Evolutionary conservation across 2,113 vertebrate genomes (phyloP), one percentile per base, ranked within the genome.

Genomic region (Periophthalmus modestus): DNA sequence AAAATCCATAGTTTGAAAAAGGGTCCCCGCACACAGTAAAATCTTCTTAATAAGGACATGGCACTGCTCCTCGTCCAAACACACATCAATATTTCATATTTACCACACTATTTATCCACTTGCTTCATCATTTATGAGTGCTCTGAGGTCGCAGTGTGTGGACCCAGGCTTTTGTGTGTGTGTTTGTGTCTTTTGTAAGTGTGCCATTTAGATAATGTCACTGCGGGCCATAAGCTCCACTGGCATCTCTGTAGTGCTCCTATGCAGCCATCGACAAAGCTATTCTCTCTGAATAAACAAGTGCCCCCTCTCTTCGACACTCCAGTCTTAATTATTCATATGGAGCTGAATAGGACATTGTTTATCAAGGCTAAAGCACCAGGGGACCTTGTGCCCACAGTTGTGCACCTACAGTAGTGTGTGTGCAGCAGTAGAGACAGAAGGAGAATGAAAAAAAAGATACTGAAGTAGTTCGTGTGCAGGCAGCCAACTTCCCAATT

Each of bases 121-220:
- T 81, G 70, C 68, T 90, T 71, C 69, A 88, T 91, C 78, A 90
- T 92, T 89, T 83, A 91, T 88, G 80, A 82, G 69, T 80, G 89
- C 77, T 83, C 88, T 80, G 67, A 48, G 62, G 84, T 73, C 28
- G 46, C 50, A 36, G 69, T 66, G 75, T n/a, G 2, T 68, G 57
- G 18, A 43, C 70, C 21, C 67, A 70, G 59, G 28, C 62, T 77
- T 77, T 74, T 47, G 76, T 55, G 61, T 83, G 68, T 65, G 59
- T 81, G 0, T 57, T 36, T 72, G 62, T 66, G 13, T 75, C 79
- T 82, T 90, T 85, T 88, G 78, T 88, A 74, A 80, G 84, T 69
- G 72, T 92, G 88, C 88, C 87, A 89, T 91, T 92, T 88, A 82
- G 88, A 89, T 92, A 92, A 89, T 92, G 89, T 91, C 90, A 89